These are phyloP conservation scores for Prolemur simus DNA, from an alignment of 2,113 vertebrate genomes.

Conservation along the genomic window DNA sequence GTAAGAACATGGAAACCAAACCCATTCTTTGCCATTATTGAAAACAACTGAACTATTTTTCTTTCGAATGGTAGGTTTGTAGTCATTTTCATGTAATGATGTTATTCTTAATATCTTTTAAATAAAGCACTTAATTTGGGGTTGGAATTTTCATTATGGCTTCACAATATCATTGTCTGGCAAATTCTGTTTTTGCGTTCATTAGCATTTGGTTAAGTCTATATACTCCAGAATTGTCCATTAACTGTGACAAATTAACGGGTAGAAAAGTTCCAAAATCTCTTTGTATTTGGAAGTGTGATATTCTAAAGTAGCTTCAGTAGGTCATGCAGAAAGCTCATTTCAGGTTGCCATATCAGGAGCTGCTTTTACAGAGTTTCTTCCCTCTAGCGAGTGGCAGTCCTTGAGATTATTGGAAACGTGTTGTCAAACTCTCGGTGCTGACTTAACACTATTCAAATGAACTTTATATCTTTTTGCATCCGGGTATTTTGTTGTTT, in stretches of 20 bases:
- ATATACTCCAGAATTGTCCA: not conserved
- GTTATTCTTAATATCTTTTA: not conserved
- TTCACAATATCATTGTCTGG: not conserved
- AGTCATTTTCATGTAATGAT: not conserved
- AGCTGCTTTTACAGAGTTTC: not conserved
- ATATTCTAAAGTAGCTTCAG: not conserved
- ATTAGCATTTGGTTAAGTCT: constrained; percentile 23
- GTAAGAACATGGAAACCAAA: not conserved
- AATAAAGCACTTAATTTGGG: not conserved
- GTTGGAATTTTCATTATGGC: constrained; percentile 8
- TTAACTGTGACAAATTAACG: not conserved
- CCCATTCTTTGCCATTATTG: not conserved
- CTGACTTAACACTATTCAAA: not conserved
- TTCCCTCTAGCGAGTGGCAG: not conserved
- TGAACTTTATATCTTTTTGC: not conserved
- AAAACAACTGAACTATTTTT: not conserved
- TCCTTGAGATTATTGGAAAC: not conserved
- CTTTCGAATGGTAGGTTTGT: not conserved
- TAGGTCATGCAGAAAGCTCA: not conserved
- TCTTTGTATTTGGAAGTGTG: not conserved
- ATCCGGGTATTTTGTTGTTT: not conserved
- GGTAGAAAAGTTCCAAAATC: not conserved
- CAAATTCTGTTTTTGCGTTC: not conserved
- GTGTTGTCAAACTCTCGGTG: not conserved
- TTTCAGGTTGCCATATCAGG: not conserved